phyloP scores from a whole-genome alignment of 2,888 invertebrate species.

The Papilio gigon region DNA sequence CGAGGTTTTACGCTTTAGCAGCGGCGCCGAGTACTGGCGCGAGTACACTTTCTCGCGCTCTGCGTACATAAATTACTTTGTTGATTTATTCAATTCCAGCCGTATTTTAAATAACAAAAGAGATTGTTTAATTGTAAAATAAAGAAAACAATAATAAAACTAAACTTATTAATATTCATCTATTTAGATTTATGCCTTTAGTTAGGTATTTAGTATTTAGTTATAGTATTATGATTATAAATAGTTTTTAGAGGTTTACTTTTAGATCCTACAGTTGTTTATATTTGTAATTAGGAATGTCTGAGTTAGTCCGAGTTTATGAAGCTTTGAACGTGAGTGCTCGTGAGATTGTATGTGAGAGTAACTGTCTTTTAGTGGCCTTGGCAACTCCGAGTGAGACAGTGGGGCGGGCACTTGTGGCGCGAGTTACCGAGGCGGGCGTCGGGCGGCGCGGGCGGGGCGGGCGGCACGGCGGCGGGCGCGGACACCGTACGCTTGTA shows the following conservation, averaged over 20 bases:
- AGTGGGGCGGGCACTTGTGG: constrained; percentile 6
- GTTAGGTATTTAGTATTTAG: neutral
- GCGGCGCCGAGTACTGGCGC: constrained; percentile 97
- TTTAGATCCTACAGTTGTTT: neutral
- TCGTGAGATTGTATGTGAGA: neutral
- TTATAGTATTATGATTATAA: neutral
- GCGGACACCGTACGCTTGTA: constrained; percentile 97
- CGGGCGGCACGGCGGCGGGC: constrained; percentile 91
- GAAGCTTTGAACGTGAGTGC: too few species aligned
- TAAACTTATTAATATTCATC: neutral
- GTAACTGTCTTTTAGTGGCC: too few species aligned
- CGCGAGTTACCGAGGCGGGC: constrained; percentile 75
- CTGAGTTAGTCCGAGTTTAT: too few species aligned
- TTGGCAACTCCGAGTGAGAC: neutral
- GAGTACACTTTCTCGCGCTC: constrained; percentile 94
- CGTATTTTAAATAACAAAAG: constrained; percentile 2
- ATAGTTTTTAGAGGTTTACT: neutral
- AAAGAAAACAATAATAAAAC: neutral
- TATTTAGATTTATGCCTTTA: neutral
- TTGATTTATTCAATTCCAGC: neutral
- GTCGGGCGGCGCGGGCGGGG: constrained; percentile 93
- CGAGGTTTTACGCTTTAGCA: constrained; percentile 95
- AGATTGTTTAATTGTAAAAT: neutral
- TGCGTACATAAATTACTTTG: constrained; percentile 51
- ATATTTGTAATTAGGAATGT: neutral